phyloP scores from a whole-genome alignment of 2,888 invertebrate species.

The Drosophila ustulata region DNA sequence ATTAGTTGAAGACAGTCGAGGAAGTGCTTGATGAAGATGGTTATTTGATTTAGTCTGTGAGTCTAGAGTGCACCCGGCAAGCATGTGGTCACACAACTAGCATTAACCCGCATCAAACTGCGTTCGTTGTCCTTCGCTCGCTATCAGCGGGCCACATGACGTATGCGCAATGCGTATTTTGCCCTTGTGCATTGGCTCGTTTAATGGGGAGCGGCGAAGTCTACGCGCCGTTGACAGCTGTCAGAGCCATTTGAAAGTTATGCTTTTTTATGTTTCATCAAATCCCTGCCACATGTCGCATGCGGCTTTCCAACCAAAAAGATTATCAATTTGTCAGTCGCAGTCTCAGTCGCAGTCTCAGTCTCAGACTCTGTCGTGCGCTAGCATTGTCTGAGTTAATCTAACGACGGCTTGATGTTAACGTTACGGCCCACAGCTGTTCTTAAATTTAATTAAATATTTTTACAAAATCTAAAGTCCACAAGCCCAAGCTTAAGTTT shows the following conservation, averaged over 20 bases:
- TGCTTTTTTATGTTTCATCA: slow-evolving; percentile 62
- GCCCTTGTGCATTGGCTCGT: slow-evolving; percentile 30
- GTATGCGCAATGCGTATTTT: slow-evolving; percentile 59
- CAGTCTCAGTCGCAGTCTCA: neutral
- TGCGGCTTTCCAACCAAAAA: slow-evolving; percentile 18
- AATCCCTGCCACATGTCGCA: slow-evolving; percentile 63
- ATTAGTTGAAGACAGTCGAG: slow-evolving; percentile 19
- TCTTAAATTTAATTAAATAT: slow-evolving; percentile 62
- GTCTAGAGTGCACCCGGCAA: neutral
- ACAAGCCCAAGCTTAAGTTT: slow-evolving; percentile 36
- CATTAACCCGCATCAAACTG: slow-evolving; percentile 18
- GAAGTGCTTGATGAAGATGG: slow-evolving; percentile 9
- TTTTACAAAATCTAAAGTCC: slow-evolving; percentile 28
- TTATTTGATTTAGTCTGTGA: slow-evolving; percentile 4
- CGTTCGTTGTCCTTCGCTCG: neutral
- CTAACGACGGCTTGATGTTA: slow-evolving; percentile 41
- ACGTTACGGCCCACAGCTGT: slow-evolving; percentile 32
- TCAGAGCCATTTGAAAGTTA: slow-evolving; percentile 65
- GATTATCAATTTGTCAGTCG: slow-evolving; percentile 64
- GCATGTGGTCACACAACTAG: slow-evolving; percentile 6
- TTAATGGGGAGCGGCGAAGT: slow-evolving; percentile 39
- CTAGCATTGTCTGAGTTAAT: slow-evolving; percentile 49
- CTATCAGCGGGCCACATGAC: slow-evolving; percentile 47
- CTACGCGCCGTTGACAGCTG: slow-evolving; percentile 63
- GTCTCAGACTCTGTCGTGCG: slow-evolving; percentile 2